A percentile compares a stretch with the other conserved stretches of the same genome.
Conservation (phyloP, 2,113 vertebrate species). For the Cephalopholis sonnerati region DNA sequence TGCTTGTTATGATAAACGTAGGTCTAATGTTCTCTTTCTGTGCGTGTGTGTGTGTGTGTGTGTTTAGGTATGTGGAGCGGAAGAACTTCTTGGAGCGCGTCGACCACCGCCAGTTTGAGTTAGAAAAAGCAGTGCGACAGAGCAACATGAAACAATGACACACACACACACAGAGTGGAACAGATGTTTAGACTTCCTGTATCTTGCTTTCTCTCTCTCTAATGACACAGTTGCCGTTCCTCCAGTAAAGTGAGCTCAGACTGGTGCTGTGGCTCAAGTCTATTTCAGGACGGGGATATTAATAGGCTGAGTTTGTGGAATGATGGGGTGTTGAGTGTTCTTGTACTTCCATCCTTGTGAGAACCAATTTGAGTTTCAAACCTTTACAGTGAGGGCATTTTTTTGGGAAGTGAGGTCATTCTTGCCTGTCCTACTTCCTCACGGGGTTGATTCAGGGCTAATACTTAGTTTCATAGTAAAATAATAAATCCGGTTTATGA, state of each 20-base stretch:
- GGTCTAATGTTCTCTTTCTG: slow-evolving; percentile 17
- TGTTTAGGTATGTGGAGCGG: slow-evolving; percentile 93
- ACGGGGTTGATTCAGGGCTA: neutral
- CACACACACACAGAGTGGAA: neutral
- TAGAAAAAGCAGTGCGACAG: slow-evolving; percentile 91
- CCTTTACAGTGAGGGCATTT: slow-evolving; percentile 3
- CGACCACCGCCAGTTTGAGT: slow-evolving; percentile 96
- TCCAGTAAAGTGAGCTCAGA: slow-evolving; percentile 17
- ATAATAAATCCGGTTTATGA: neutral
- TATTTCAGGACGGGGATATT: slow-evolving; percentile 46
- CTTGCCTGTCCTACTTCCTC: neutral
- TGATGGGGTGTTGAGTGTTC: slow-evolving; percentile 10
- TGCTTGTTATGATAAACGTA: neutral
- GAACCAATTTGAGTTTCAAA: slow-evolving; percentile 19
- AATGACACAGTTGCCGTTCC: slow-evolving; percentile 12
- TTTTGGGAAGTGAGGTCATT: neutral
- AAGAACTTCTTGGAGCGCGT: slow-evolving; percentile 97
- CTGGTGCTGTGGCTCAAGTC: slow-evolving; percentile 1
- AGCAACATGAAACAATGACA: slow-evolving; percentile 94
- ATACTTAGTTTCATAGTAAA: neutral
- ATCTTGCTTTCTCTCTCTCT: neutral
- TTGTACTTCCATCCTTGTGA: slow-evolving; percentile 13
- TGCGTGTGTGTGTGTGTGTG: slow-evolving; percentile 40
- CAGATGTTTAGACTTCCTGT: neutral
- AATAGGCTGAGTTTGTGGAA: slow-evolving; percentile 37